These are phyloP conservation scores for Lerema accius DNA, from an alignment of 1,140 invertebrate genomes.

Conservation along the genomic window DNA sequence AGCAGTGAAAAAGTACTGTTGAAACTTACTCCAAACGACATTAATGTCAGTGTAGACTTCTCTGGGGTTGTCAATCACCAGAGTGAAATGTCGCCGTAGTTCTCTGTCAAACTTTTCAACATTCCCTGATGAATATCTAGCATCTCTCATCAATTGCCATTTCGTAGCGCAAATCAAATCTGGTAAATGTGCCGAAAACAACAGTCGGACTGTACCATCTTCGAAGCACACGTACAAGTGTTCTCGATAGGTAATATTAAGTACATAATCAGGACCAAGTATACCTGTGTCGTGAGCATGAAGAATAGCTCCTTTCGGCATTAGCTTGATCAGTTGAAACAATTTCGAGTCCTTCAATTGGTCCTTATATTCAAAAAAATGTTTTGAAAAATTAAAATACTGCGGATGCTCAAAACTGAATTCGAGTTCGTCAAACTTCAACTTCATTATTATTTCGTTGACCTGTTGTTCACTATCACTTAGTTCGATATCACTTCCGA, in stretches of 20 bases:
- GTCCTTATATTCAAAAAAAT: conserved; percentile 87
- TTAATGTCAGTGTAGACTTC: conserved; percentile 85
- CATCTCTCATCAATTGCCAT: conserved; percentile 84
- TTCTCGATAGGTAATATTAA: conserved; percentile 87
- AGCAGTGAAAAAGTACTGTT: conserved; percentile 84
- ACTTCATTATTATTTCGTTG: conserved; percentile 86
- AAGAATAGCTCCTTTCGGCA: conserved; percentile 89
- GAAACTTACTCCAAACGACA: conserved; percentile 88
- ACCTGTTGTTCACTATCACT: conserved; percentile 83
- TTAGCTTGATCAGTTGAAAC: conserved; percentile 86
- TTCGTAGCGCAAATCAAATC: conserved; percentile 41
- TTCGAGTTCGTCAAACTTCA: conserved; percentile 85
- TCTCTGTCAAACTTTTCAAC: conserved; percentile 83
- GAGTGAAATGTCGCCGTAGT: conserved; percentile 84
- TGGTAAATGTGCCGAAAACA: conserved; percentile 67
- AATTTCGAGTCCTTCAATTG: conserved; percentile 86
- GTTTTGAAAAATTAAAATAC: conserved; percentile 85
- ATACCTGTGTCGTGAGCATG: conserved; percentile 88
- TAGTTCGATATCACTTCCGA: conserved; percentile 83
- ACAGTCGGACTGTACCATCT: conserved; percentile 46
- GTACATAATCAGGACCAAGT: conserved; percentile 86
- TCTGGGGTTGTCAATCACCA: conserved; percentile 84
- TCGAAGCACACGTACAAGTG: conserved; percentile 87
- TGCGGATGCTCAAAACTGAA: conserved; percentile 82
- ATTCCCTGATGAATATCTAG: conserved; percentile 80